These are phyloP conservation scores for Drosophila paranaensis DNA, from an alignment of 2,888 invertebrate genomes.

Conservation along the genomic window DNA sequence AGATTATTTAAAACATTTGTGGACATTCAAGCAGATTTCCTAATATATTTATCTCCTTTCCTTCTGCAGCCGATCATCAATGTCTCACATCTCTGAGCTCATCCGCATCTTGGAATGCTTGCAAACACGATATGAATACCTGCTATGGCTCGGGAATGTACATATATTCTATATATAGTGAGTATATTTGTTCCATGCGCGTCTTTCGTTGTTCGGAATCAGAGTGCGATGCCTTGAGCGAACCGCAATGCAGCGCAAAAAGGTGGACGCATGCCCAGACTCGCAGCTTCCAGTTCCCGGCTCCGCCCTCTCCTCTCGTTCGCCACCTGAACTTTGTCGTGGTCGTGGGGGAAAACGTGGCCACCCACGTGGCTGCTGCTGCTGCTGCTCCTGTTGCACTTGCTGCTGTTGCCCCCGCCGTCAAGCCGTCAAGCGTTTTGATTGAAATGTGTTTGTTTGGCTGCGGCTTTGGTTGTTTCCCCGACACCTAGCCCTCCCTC, in stretches of 20 bases:
- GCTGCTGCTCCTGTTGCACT: conserved; percentile 34
- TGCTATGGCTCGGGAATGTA: not conserved
- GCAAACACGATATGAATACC: no score
- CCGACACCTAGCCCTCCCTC: not conserved
- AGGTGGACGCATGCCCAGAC: conserved; percentile 7
- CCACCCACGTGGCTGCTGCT: conserved; percentile 59
- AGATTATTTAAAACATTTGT: not conserved
- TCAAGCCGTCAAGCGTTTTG: conserved; percentile 66
- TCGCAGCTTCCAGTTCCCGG: not conserved
- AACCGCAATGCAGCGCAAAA: conserved; percentile 46
- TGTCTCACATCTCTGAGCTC: no score
- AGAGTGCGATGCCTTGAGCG: conserved; percentile 45
- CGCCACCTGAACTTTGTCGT: conserved; percentile 39
- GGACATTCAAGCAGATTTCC: no score
- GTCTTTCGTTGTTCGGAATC: conserved; percentile 18
- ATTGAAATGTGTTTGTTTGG: conserved; percentile 79
- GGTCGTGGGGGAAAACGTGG: conserved; percentile 48
- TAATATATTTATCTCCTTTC: no score
- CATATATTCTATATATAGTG: not conserved
- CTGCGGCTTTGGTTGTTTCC: conserved; percentile 58
- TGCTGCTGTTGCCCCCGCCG: conserved; percentile 42
- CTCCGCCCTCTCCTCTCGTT: not conserved
- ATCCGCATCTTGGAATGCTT: no score
- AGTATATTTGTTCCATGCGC: not conserved
- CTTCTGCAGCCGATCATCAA: no score